Evolutionary conservation across 2,113 vertebrate genomes (phyloP).

Genomic region (Chaenogobius annularis): DNA sequence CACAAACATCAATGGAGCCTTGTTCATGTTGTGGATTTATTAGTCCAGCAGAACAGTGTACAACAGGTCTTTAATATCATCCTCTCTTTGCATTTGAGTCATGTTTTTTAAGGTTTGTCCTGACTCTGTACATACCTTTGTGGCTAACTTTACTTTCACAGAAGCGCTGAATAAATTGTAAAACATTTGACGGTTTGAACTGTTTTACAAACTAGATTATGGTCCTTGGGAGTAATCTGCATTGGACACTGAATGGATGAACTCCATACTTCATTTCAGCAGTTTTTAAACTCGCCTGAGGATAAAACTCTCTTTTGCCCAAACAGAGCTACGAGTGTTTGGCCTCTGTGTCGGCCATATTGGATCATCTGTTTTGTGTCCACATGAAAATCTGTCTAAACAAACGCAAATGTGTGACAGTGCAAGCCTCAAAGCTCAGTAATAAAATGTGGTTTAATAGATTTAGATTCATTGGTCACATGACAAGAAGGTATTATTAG

Average conservation of each 20-base stretch:
- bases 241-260: slow-evolving; percentile 15
- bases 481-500: not conserved
- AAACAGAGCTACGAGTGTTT: slow-evolving; percentile 14
- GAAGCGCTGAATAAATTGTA: not conserved
- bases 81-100: not conserved
- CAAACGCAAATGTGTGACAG: not conserved
- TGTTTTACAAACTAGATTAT: not conserved
- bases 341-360: slow-evolving; percentile 21
- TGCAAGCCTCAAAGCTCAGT: not conserved
- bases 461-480: not conserved
- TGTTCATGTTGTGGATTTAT: slow-evolving; percentile 5
- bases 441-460: slow-evolving; percentile 7
- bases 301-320: slow-evolving; percentile 22
- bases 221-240: slow-evolving; percentile 7
- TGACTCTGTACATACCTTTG: not conserved
- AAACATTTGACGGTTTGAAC: slow-evolving; percentile 2
- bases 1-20: slow-evolving; percentile 28
- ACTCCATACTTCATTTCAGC: slow-evolving; percentile 25
- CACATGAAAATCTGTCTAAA: slow-evolving; percentile 3
- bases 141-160: not conserved
- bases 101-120: not conserved
- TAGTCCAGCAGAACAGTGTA: not conserved
- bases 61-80: not conserved
- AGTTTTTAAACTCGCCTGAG: slow-evolving; percentile 30
- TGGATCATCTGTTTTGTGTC: slow-evolving; percentile 9